Percentiles rank a stretch among this genome's conserved stretches.
Evolutionary conservation across 2,113 vertebrate species (phyloP).

Genomic region (Rhipidura dahli): DNA sequence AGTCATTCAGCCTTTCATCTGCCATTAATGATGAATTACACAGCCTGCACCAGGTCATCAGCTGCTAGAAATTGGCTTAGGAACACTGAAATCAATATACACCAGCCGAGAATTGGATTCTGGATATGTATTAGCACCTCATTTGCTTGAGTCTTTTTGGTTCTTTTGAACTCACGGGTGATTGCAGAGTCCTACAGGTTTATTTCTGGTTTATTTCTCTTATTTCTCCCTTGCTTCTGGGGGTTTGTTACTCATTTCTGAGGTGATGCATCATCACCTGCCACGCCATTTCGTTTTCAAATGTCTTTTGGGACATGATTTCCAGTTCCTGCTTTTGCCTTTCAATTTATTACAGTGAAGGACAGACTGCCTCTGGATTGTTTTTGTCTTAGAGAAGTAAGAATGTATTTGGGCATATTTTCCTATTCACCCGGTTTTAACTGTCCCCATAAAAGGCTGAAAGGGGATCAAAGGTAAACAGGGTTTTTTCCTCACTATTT

Average conservation of each 20-base stretch:
- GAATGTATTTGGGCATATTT: neutral
- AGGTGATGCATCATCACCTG: neutral
- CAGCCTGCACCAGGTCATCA: slow-evolving; percentile 44
- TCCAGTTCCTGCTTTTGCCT: neutral
- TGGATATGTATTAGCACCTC: slow-evolving; percentile 44
- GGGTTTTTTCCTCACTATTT: neutral
- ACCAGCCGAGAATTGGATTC: slow-evolving; percentile 6
- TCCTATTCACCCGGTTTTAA: neutral
- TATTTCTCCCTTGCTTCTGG: neutral
- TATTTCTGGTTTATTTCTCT: neutral
- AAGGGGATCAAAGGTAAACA: neutral
- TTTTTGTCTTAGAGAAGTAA: neutral
- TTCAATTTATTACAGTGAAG: neutral
- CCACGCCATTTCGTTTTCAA: neutral
- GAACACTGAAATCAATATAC: slow-evolving; percentile 42
- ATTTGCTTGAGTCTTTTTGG: slow-evolving; percentile 25
- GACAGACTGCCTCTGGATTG: neutral
- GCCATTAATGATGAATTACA: slow-evolving; percentile 57
- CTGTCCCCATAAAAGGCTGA: neutral
- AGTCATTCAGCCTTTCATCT: slow-evolving; percentile 46
- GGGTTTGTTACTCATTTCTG: neutral
- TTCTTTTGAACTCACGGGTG: neutral
- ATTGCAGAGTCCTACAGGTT: neutral
- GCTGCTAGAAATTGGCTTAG: slow-evolving; percentile 54
- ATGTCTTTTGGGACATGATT: neutral